These are phyloP conservation scores for Tetramorium simillimum DNA, from an alignment of 1,140 invertebrate species.

Conservation along the genomic window DNA sequence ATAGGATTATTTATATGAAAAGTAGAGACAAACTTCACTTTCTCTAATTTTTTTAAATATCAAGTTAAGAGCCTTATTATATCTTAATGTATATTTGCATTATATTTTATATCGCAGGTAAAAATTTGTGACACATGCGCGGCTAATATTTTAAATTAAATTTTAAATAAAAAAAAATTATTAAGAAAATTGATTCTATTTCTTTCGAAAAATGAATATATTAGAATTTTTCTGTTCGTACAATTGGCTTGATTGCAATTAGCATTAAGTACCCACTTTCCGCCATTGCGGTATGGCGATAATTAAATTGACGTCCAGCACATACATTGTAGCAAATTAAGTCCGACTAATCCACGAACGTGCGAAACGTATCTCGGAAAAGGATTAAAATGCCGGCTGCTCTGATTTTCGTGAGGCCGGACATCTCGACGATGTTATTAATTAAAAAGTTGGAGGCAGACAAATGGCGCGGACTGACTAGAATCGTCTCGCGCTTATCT, in stretches of 20 bases:
- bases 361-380: constrained; percentile 43
- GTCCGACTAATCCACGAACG: constrained; percentile 51
- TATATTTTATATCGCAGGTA: not conserved
- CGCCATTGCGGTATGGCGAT: constrained; percentile 13
- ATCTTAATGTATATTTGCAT: not conserved
- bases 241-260: not conserved
- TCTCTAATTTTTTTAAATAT: not conserved
- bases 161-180: not conserved
- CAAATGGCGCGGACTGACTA: constrained; percentile 76
- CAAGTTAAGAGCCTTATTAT: not conserved
- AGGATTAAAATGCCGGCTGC: constrained; percentile 45
- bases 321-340: constrained; percentile 47
- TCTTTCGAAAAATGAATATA: not conserved
- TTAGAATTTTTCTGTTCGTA: not conserved
- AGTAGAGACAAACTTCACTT: not conserved
- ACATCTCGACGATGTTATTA: constrained; percentile 76
- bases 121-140: not conserved
- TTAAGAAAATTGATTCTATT: not conserved
- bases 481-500: constrained; percentile 60
- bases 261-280: constrained; percentile 1
- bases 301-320: constrained; percentile 53
- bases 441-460: constrained; percentile 82
- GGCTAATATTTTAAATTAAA: not conserved
- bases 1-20: not conserved
- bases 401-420: constrained; percentile 43